phyloP scores from a whole-genome alignment of 2,113 vertebrate species.

The Machaerirhynchus nigripectus region DNA sequence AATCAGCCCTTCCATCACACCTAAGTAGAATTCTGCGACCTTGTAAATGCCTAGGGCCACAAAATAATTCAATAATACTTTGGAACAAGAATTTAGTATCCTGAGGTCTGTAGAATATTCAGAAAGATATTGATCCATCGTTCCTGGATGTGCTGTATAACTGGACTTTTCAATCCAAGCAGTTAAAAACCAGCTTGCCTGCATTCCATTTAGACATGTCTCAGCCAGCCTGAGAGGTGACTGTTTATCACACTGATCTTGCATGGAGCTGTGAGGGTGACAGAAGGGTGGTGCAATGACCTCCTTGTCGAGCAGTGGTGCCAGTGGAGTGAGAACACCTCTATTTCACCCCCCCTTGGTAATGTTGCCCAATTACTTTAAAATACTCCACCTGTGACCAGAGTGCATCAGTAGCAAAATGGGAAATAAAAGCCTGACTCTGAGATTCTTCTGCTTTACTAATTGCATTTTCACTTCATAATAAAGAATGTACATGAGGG shows the following conservation, averaged over 20 bases:
- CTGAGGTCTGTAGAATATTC: not conserved
- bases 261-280: not conserved
- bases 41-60: not conserved
- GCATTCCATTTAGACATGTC: not conserved
- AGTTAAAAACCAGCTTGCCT: not conserved
- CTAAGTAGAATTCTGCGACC: not conserved
- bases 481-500: not conserved
- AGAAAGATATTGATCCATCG: not conserved
- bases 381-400: not conserved
- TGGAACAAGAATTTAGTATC: not conserved
- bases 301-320: not conserved
- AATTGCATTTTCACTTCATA: slow-evolving; percentile 41
- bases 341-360: not conserved
- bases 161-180: not conserved
- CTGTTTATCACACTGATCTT: not conserved
- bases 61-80: not conserved
- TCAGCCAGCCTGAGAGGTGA: not conserved
- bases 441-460: slow-evolving; percentile 3
- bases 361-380: not conserved
- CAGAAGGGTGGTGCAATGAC: not conserved
- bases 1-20: not conserved
- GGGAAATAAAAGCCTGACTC: not conserved
- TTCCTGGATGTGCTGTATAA: not conserved
- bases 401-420: not conserved
- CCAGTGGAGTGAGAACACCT: not conserved